A percentile compares a stretch with the other conserved stretches of the same genome.
These are phyloP conservation scores for Otolemur crassicaudatus DNA, from an alignment of 2,797 vertebrate species.

Conservation along the genomic window DNA sequence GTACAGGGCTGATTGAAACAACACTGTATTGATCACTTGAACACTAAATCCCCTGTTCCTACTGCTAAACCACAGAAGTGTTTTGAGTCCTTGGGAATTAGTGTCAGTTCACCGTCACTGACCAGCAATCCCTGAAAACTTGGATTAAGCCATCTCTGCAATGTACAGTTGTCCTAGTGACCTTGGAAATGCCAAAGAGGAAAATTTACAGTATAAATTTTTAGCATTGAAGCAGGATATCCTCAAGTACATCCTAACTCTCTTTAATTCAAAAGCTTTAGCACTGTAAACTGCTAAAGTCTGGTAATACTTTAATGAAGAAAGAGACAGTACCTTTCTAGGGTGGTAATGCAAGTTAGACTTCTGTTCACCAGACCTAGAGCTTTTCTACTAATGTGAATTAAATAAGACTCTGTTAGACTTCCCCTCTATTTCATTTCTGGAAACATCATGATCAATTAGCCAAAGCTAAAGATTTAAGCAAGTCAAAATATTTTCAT, in stretches of 20 bases:
- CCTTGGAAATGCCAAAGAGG: neutral
- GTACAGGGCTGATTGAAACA: neutral
- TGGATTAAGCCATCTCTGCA: neutral
- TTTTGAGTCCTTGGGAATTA: neutral
- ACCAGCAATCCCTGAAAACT: neutral
- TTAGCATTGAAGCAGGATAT: neutral
- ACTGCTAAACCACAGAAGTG: neutral
- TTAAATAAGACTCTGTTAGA: neutral
- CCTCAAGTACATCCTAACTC: neutral
- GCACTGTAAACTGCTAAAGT: neutral
- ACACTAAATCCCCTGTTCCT: neutral
- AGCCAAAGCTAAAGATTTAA: neutral
- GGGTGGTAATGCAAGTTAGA: neutral
- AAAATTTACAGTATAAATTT: neutral
- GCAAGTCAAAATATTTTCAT: neutral
- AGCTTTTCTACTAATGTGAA: neutral
- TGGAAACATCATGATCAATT: neutral
- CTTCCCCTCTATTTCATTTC: neutral
- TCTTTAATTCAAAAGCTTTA: neutral
- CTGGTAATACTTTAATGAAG: neutral
- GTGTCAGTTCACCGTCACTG: neutral
- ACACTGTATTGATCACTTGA: neutral
- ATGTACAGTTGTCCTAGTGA: neutral
- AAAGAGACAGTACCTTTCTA: neutral
- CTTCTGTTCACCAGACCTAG: neutral